Evolutionary conservation across 2,888 invertebrate species (phyloP).

Genomic region (Drosophila merina): DNA sequence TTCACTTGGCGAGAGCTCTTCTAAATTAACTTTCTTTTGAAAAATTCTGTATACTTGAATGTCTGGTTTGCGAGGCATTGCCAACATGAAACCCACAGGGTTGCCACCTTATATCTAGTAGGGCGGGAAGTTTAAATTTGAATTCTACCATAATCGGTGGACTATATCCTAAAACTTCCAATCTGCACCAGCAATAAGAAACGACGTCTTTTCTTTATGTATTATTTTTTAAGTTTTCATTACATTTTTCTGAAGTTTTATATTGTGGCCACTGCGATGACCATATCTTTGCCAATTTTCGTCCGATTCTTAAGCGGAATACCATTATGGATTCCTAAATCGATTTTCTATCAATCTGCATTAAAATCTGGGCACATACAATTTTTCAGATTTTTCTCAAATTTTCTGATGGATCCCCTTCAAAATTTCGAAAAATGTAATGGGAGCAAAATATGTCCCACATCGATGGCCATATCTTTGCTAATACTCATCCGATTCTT

Average conservation of each 20-base stretch:
- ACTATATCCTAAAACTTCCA: no score
- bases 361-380: neutral
- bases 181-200: no score
- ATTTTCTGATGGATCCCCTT: neutral
- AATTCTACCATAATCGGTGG: neutral
- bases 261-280: no score
- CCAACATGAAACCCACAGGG: neutral
- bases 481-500: neutral
- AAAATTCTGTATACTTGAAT: conserved; percentile 71
- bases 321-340: neutral
- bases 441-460: neutral
- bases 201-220: no score
- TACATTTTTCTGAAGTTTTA: no score
- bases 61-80: conserved; percentile 18
- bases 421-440: neutral
- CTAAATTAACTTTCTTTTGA: conserved; percentile 42
- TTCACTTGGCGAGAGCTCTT: conserved; percentile 14
- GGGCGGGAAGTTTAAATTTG: conserved; percentile 4
- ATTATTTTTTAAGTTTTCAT: no score
- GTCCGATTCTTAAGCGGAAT: neutral
- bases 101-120: neutral
- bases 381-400: neutral
- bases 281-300: no score
- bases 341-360: neutral
- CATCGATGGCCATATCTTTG: neutral